A percentile compares a stretch with the other conserved stretches of the same genome.
These are phyloP conservation scores for Melanostigma gelatinosum DNA, from an alignment of 2,113 vertebrate species.

Conservation along the genomic window DNA sequence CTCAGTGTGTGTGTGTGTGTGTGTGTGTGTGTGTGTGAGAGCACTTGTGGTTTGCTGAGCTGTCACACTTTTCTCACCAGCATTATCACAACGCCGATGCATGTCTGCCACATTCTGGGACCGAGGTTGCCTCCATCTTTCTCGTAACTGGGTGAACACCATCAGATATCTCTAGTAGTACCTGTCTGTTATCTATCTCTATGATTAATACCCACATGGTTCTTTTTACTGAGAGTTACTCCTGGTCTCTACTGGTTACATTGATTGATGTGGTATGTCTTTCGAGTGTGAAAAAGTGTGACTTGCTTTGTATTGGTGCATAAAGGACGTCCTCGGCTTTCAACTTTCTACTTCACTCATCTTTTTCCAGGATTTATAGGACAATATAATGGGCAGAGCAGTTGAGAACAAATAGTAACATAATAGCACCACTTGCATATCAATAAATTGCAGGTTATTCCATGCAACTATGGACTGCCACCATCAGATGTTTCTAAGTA, in stretches of 20 bases:
- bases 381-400: too few species aligned
- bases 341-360: background rate
- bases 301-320: background rate
- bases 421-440: background rate
- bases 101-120: conserved; percentile 21
- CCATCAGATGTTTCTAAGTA: background rate
- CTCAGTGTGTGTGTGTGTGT: conserved; percentile 2
- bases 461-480: background rate
- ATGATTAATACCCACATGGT: background rate
- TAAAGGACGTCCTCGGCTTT: too few species aligned
- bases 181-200: background rate
- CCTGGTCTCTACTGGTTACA: background rate
- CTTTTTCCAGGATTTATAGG: too few species aligned
- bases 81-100: background rate
- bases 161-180: background rate
- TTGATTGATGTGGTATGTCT: background rate
- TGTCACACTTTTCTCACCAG: conserved; percentile 37
- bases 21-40: background rate
- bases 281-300: background rate
- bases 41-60: conserved; percentile 31
- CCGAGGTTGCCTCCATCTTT: background rate
- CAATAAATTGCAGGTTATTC: background rate
- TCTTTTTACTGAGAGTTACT: background rate
- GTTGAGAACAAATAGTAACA: background rate
- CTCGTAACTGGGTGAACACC: background rate